Percentiles rank a stretch among this genome's conserved stretches.
phyloP scores from a whole-genome alignment of 1,140 invertebrate species.

The Whitmania pigra region DNA sequence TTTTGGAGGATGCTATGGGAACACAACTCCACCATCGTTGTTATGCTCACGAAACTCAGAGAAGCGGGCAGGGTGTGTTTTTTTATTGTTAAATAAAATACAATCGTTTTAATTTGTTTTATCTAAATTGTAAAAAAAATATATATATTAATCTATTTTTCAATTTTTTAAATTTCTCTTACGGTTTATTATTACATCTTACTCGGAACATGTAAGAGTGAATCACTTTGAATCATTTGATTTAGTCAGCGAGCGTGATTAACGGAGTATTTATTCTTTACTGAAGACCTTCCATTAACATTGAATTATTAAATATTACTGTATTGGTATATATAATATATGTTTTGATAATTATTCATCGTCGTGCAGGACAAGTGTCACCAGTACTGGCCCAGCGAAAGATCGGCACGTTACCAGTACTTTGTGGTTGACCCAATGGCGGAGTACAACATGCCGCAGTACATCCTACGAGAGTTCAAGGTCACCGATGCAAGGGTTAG shows the following conservation, averaged over 20 bases:
- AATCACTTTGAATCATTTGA: too few relatives aligned
- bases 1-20: constrained; percentile 99
- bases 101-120: too few relatives aligned
- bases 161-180: too few relatives aligned
- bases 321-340: too few relatives aligned
- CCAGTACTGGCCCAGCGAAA: constrained; percentile 95
- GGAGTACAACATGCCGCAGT: constrained; percentile 98
- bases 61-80: constrained; percentile 48
- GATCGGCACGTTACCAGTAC: constrained; percentile 85
- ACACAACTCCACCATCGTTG: constrained; percentile 92
- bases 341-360: not conserved
- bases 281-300: too few relatives aligned
- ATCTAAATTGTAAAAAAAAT: not conserved
- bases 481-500: constrained; percentile 52
- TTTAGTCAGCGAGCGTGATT: too few relatives aligned
- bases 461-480: constrained; percentile 95
- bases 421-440: constrained; percentile 96
- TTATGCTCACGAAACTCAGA: constrained; percentile 52
- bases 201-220: too few relatives aligned
- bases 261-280: too few relatives aligned
- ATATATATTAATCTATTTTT: too few relatives aligned
- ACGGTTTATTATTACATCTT: too few relatives aligned
- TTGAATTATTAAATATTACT: too few relatives aligned
- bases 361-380: constrained; percentile 41
- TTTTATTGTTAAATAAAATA: too few relatives aligned